These are phyloP conservation scores for Hipposideros larvatus DNA, from an alignment of 2,797 vertebrate genomes.

Conservation along the genomic window DNA sequence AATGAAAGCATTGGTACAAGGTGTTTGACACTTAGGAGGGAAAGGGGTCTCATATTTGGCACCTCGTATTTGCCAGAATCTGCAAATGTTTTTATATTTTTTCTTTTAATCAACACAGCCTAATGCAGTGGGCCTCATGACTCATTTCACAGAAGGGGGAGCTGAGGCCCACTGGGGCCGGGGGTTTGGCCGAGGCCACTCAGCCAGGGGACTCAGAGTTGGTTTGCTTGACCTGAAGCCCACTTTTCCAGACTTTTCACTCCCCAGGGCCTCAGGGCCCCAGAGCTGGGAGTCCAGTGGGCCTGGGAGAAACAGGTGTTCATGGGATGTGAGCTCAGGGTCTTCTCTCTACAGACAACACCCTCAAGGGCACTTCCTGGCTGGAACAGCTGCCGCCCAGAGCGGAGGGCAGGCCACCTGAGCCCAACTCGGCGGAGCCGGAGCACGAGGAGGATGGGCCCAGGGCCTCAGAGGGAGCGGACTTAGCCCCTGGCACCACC, in stretches of 20 bases:
- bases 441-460: neutral
- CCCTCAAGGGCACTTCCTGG: slow-evolving; percentile 85
- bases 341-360: slow-evolving; percentile 87
- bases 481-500: neutral
- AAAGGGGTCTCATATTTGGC: neutral
- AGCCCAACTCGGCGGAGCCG: slow-evolving; percentile 75
- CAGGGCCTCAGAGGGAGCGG: neutral
- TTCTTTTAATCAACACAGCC: neutral
- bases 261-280: neutral
- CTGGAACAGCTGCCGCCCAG: slow-evolving; percentile 88
- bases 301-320: neutral
- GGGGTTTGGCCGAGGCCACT: neutral
- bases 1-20: neutral
- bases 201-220: neutral
- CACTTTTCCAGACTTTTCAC: neutral
- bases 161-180: neutral
- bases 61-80: neutral
- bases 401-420: slow-evolving; percentile 81
- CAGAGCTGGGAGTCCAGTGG: neutral
- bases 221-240: neutral
- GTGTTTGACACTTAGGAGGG: neutral
- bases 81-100: neutral
- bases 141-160: neutral
- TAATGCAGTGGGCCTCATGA: accelerated
- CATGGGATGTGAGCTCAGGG: neutral